Percentiles rank a stretch among this genome's conserved stretches.
These are phyloP conservation scores for Euglossa dilemma DNA, from an alignment of 1,140 invertebrate species.

Conservation along the genomic window DNA sequence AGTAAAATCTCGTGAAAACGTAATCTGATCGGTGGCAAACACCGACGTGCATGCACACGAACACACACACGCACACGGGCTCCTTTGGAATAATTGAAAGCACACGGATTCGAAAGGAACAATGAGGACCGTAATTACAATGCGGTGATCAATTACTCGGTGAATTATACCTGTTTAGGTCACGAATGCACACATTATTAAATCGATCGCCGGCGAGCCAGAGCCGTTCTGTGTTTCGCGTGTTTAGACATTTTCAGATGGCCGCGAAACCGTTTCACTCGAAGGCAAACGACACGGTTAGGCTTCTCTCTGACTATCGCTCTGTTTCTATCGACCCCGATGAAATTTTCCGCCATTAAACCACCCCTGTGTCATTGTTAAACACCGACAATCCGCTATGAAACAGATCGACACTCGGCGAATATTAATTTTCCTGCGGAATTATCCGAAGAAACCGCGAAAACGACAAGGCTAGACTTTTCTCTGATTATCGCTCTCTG, in stretches of 20 bases:
- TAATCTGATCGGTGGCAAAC: neutral
- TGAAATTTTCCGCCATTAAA: neutral
- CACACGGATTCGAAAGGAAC: conserved; percentile 11
- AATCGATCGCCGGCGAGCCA: neutral
- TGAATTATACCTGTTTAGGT: conserved; percentile 6
- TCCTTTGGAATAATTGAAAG: conserved; percentile 3
- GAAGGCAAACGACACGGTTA: neutral
- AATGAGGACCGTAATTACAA: conserved; percentile 17
- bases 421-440: too few species aligned
- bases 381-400: too few species aligned
- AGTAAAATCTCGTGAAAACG: neutral
- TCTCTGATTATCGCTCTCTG: neutral
- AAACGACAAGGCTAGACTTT: neutral
- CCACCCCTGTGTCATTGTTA: too few species aligned
- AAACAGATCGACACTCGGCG: too few species aligned
- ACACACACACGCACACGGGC: neutral
- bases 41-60: neutral
- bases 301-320: too few species aligned
- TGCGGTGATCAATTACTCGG: conserved; percentile 12
- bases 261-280: neutral
- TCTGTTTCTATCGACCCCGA: neutral
- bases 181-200: conserved; percentile 4
- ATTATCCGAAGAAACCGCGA: too few species aligned
- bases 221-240: neutral
- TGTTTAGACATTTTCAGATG: neutral